Base-by-base conservation (phyloP, 2,113 vertebrate species). In the Callocephalon fimbriatum region DNA sequence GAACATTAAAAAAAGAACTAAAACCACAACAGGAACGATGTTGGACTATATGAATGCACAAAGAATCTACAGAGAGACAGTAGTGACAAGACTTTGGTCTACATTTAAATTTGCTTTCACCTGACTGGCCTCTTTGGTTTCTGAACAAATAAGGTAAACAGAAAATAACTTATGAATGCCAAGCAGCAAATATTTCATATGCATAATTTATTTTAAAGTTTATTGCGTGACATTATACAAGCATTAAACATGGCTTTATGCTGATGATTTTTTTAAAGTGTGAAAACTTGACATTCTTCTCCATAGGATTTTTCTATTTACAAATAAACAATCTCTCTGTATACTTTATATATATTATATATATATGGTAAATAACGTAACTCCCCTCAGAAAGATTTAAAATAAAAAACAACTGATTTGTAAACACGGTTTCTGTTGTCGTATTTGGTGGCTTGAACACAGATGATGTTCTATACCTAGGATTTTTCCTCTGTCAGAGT, bases 211-310 rank as follows among this genome's bases (percentile, higher is more conserved):
- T 98, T 98, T 98, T 98, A 88, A 98, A 98, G 96, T 98, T 98
- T 98, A 98, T 98, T 98, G 97, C 92, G 61, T 98, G 96, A 98
- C 98, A 98, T 98, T 98, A 91, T 98, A 98, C 96, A 98, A 98
- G 98, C 98, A 98, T 98, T 98, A 98, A 98, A 98, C 98, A 98
- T 98, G 97, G 98, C 97, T 98, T 98, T 96, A 97, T 98, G 98
- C 97, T 93, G 96, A 98, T 98, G 96, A 96, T 93, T 88, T 66
- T 97, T 95, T 93, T 68, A 22, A 92, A 97, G 87, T 98, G 97
- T 98, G 98, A 98, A 98, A 98, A 98, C 95, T 96, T 86, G 79
- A 98, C 97, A 97, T 98, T 98, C 97, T 94, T 85, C 80, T 97
- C 96, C 96, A 95, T 97, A 95, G 76, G 90, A 67, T 93, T 97